Evolutionary conservation across 1,140 invertebrate genomes (phyloP), one percentile per base, ranked within the genome.

Genomic region (Cheumatopsyche charites): DNA sequence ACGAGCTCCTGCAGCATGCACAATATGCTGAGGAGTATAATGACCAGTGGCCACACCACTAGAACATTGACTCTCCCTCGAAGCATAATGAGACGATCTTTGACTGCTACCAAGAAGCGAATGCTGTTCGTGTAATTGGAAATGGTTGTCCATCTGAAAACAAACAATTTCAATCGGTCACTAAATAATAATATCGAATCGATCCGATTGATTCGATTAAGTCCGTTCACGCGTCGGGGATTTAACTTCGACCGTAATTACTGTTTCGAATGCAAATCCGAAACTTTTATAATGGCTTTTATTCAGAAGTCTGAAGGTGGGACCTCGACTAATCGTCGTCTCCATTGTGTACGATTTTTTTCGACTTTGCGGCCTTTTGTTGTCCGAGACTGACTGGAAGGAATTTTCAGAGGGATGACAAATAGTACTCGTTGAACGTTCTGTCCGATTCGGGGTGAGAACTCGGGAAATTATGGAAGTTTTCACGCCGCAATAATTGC

Each of bases 111-210:
- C 81, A 0, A 84, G 77, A 0, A 84, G 77, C 0, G 82, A 78
- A 62, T 83, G 82, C 62, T 84, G 83, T 41, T 84, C 83, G 67
- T 84, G 83, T 0, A 84, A 78, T 76, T 83, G 83, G 45, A 84
- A 82, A 63, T 83, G 82, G 71, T 84, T 83, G 67, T 84, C 82
- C 55, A 81, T 74, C 83, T 84, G 73, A 2, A 70, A 71, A 67
- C 9, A 4, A 36, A 36, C 29, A 36, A 4, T 36, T 36, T 36
- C 29, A 36, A 36, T 9, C 29, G 3, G 29, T 36, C 3, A n/a
- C n/a, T n/a, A n/a, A n/a, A n/a, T n/a, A n/a, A n/a, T n/a, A n/a
- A n/a, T n/a, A n/a, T n/a, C n/a, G n/a, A n/a, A n/a, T n/a, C n/a
- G n/a, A n/a, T n/a, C n/a, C n/a, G 29, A 36, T 36, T 36, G 29